Conservation (phyloP, 2,113 vertebrate species). For the Malurus alboscapulatus region DNA sequence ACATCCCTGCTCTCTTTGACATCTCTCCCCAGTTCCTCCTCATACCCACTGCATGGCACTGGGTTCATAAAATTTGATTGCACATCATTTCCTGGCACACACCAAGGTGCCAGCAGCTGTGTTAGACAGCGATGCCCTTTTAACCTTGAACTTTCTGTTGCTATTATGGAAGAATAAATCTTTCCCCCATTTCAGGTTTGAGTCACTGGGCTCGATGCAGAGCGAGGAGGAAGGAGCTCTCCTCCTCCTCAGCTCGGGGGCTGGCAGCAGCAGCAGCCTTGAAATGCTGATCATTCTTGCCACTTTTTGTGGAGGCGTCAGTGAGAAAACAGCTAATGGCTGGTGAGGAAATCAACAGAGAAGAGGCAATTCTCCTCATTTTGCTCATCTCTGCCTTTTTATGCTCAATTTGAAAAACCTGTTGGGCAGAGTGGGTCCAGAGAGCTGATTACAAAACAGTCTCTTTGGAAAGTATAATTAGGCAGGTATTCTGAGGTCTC, state of each 20-base stretch:
- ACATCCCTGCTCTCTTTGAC: not conserved
- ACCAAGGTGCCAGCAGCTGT: not conserved
- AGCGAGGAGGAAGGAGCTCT: not conserved
- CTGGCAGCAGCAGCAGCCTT: conserved; percentile 29
- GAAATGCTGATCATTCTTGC: not conserved
- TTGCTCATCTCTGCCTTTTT: conserved; percentile 32
- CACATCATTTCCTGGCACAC: not conserved
- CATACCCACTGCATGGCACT: not conserved
- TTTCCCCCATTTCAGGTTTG: not conserved
- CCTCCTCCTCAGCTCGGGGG: not conserved
- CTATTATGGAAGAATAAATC: not conserved
- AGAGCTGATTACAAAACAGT: not conserved
- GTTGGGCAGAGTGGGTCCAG: not conserved
- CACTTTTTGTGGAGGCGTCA: conserved; percentile 32
- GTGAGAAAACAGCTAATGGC: conserved; percentile 52
- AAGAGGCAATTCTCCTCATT: conserved; percentile 2
- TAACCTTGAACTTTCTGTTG: not conserved
- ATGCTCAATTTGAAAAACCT: not conserved
- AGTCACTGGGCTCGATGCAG: not conserved
- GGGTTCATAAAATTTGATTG: not conserved
- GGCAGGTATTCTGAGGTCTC: not conserved
- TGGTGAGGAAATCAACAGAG: conserved; percentile 6
- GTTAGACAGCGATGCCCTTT: not conserved
- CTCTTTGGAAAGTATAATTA: not conserved
- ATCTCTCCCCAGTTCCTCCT: not conserved